phyloP scores from a whole-genome alignment of 2,888 invertebrate species.

The Plemyria rubiginata region DNA sequence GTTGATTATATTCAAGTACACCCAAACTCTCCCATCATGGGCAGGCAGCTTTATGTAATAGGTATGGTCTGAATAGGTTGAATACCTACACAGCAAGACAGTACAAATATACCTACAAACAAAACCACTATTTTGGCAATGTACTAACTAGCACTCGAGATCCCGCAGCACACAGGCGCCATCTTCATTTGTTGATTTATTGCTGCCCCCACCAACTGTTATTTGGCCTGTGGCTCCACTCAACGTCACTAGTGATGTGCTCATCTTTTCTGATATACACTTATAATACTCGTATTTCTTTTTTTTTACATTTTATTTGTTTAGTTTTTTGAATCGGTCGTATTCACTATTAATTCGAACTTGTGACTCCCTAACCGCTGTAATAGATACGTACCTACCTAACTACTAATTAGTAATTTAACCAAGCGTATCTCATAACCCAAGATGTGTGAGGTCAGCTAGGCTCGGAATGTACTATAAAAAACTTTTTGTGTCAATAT shows the following conservation, averaged over 20 bases:
- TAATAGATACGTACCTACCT: no score
- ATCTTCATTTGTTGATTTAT: conserved; percentile 44
- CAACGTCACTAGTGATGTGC: conserved; percentile 41
- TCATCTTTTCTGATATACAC: conserved; percentile 4
- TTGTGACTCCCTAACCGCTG: no score
- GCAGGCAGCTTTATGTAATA: no score
- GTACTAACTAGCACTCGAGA: conserved; percentile 55
- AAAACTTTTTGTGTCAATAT: no score
- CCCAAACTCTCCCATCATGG: no score
- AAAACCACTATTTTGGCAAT: conserved; percentile 38
- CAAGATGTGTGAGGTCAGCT: no score
- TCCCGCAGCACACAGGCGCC: conserved; percentile 51
- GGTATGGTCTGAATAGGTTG: neutral
- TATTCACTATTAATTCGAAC: no score
- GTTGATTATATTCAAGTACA: no score
- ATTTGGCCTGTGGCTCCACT: conserved; percentile 5
- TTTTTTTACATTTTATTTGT: neutral
- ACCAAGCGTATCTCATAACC: no score
- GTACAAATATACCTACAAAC: conserved; percentile 23
- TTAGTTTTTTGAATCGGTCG: neutral
- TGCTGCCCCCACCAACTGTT: conserved; percentile 8
- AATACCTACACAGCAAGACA: neutral
- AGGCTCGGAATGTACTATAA: no score
- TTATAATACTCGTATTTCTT: neutral
- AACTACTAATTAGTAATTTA: no score